Base-by-base conservation (phyloP, 2,797 vertebrate genomes). In the Oreortyx pictus region DNA sequence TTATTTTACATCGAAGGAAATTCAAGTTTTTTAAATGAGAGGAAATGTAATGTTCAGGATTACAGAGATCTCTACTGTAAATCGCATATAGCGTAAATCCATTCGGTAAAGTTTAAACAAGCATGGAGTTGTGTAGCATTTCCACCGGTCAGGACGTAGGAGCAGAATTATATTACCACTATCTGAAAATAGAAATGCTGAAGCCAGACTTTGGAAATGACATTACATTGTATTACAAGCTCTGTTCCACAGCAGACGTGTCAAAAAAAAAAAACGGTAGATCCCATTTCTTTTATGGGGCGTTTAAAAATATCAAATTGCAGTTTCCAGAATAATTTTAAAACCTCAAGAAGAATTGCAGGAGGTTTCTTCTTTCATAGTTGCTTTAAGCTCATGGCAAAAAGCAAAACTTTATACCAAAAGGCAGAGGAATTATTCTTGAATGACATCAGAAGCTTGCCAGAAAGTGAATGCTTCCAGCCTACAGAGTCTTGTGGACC, bases 201-300 rank as follows among this genome's bases (percentile, higher is more conserved):
- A 84, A 94, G n/a, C 81, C 82, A 82, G 65, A 12, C 61, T 61
- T 56, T 27, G 13, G 66, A 82, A 92, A 92, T 85, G 78, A 77
- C 52, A 41, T 66, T 71, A 41, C 39, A 71, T 80, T 85, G 3
- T 92, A 89, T 89, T 75, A 67, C 20, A 54, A 57, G 23, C 33
- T 87, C 64, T 67, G 54, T 90, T 85, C 93, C 77, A 37, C 37
- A 37, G 37, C 37, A 37, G 37, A 37, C 37, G 11, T 10, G 9
- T 37, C 37, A 37, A 37, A 37, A 37, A 37, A 37, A 37, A 37
- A 37, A 37, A 37, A 37, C 4, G 37, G 37, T 37, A 37, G 37
- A 37, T 37, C 37, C 37, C 37, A 37, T 37, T 37, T 37, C 37
- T 37, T 37, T 37, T 37, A 37, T 37, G 37, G 27, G 77, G 17